phyloP scores from a whole-genome alignment of 2,797 vertebrate genomes.

The Premnoplex brunnescens region DNA sequence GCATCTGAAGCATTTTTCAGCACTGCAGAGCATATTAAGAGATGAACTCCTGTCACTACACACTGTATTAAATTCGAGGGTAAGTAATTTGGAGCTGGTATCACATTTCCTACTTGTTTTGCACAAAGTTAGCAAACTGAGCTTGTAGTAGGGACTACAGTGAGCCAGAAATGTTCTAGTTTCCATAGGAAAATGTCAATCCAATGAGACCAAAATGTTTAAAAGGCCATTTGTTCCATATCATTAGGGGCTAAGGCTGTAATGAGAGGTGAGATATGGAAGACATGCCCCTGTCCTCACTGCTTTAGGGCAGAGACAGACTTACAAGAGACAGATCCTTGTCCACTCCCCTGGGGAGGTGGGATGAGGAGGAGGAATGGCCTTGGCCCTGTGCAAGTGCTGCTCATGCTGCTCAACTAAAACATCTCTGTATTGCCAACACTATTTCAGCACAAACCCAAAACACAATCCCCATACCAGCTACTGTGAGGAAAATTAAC shows the following conservation, averaged over 20 bases:
- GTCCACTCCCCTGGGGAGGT: background rate
- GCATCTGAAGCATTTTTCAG: background rate
- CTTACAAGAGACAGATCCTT: background rate
- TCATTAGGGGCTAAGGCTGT: background rate
- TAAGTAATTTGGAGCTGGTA: background rate
- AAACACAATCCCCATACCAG: background rate
- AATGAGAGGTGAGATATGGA: accelerated
- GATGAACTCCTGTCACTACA: background rate
- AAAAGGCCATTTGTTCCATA: background rate
- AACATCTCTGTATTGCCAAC: background rate
- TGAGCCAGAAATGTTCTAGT: background rate
- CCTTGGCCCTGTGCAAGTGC: background rate
- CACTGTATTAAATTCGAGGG: background rate
- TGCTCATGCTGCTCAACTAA: background rate
- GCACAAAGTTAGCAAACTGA: background rate
- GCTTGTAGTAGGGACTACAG: background rate
- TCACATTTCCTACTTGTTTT: background rate
- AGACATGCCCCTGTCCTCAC: background rate
- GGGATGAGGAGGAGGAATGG: background rate
- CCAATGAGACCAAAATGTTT: background rate
- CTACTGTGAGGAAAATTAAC: background rate
- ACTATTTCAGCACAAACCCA: background rate
- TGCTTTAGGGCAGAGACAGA: background rate
- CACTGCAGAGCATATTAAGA: background rate
- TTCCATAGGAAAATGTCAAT: background rate